Evolutionary conservation across 2,113 vertebrate species (phyloP), one percentile per base, ranked within the genome.

Genomic region (Zapornia atra): DNA sequence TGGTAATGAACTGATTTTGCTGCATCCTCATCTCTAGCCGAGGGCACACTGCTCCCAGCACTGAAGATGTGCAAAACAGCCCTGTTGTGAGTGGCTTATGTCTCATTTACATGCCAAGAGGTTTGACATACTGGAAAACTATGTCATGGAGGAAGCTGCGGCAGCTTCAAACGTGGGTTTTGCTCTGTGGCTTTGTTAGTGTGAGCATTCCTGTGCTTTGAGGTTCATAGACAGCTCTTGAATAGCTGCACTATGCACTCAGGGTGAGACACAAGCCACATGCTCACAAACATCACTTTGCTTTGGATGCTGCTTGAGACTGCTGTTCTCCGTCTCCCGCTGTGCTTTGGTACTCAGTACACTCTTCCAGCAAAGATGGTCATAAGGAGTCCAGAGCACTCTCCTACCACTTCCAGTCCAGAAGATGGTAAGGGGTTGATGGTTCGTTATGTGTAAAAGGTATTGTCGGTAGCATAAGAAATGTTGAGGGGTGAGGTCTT

Each of bases 221-320:
- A 51, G 54, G 53, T 61, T 54, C 48, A 8, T 3, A 31, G 33
- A 51, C 24, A 78, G 59, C 70, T 77, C 24, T 8, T 3, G 12
- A 44, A 24, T 14, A 79, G 63, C 33, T 44, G 29, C 34, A 12
- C 28, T 69, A 4, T 22, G 36, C 36, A 34, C 54, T 44, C 0
- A 0, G 26, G 8, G 28, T 2, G 11, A 72, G 59, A 65, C 2
- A 5, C 0, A 3, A 90, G 21, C 25, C 26, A 28, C 28, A 5
- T 3, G 21, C 34, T 64, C 44, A 61, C 11, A 48, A 51, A 3
- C 12, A 6, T 12, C 0, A 0, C 33, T 73, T 63, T 54, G n/a
- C 46, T 63, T 64, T 50, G 33, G 11, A 13, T 36, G 69, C 53
- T 56, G 53, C 53, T 31, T 31, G 16, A 56, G 53, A 31, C 28